Evolutionary conservation across 2,888 invertebrate species (phyloP), one percentile per base, ranked within the genome.

Genomic region (Meloe dianella): DNA sequence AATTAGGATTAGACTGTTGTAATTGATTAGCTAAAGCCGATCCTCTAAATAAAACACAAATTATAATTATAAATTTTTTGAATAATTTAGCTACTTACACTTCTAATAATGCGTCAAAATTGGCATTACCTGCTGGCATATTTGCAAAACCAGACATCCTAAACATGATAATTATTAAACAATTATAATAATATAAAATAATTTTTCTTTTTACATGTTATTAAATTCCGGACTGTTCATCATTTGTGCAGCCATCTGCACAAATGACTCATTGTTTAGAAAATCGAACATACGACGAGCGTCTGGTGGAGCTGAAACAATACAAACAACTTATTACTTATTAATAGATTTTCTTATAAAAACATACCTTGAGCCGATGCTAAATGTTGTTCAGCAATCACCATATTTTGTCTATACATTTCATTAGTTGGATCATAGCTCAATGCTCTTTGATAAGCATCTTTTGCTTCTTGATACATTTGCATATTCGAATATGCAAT

Each of bases 361-460:
- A 27, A 27, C 27, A 27, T 27, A 27, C 12, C 35, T 35, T 12
- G 4, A 14, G 35, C 14, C 14, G 35, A 3, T 35, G 64, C 65
- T 29, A 78, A 67, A 58, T 77, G 86, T 77, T 95, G 92, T 78
- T 95, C 92, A 0, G 95, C 92, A 54, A 96, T 87, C 75, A 90
- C 89, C 72, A 97, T 84, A 85, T 97, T 97, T 80, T 92, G 93
- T 71, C 90, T 89, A 82, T 96, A 97, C 75, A 93, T 94, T 70
- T 93, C 92, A 84, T 98, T 98, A 56, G 91, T 91, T 0, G 98
- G 97, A 79, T 99, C 98, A 71, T 97, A 85, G 80, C 94, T 91
- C 41, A 95, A 85, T 1, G 98, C 98, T 77, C 92, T 93, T 70
- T 90, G 89, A 84, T 96, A 98, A 14, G 95, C 93, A 63, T 91